Evolutionary conservation across 2,888 invertebrate genomes (phyloP).

Genomic region (Eupithecia exiguata): DNA sequence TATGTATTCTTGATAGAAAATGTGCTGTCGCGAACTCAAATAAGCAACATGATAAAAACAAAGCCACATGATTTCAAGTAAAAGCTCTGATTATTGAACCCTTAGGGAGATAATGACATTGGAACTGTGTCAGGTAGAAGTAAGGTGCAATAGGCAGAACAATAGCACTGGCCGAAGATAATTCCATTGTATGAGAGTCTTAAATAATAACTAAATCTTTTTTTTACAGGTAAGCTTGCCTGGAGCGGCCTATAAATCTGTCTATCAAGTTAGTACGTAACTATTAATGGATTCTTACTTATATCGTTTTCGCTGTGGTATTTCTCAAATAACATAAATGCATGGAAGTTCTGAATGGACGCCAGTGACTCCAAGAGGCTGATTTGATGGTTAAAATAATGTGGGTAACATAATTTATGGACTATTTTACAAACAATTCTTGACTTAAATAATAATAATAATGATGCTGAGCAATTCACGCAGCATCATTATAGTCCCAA

Average conservation of each 20-base stretch:
- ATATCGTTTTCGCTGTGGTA: background rate
- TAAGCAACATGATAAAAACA: background rate
- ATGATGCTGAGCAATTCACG: too few relatives aligned
- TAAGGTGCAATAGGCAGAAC: constrained; percentile 46
- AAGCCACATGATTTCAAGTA: background rate
- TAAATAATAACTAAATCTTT: constrained; percentile 42
- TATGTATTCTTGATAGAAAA: background rate
- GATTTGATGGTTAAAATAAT: background rate
- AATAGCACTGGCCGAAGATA: constrained; percentile 44
- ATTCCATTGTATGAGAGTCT: constrained; percentile 46
- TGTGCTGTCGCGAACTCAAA: background rate
- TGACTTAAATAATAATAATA: too few relatives aligned
- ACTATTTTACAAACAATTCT: background rate
- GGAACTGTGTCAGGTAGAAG: constrained; percentile 39
- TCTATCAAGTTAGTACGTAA: constrained; percentile 39
- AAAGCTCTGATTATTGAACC: constrained; percentile 35
- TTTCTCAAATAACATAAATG: constrained; percentile 2
- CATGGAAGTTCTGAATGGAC: background rate
- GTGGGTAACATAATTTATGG: background rate
- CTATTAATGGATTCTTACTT: constrained; percentile 23
- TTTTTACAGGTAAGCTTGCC: constrained; percentile 45
- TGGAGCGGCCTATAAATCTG: constrained; percentile 42
- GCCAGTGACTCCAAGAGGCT: background rate
- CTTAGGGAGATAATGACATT: constrained; percentile 39
- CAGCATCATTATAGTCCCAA: too few relatives aligned